Conservation (phyloP, 2,113 vertebrate genomes). For the Collichthys lucidus region DNA sequence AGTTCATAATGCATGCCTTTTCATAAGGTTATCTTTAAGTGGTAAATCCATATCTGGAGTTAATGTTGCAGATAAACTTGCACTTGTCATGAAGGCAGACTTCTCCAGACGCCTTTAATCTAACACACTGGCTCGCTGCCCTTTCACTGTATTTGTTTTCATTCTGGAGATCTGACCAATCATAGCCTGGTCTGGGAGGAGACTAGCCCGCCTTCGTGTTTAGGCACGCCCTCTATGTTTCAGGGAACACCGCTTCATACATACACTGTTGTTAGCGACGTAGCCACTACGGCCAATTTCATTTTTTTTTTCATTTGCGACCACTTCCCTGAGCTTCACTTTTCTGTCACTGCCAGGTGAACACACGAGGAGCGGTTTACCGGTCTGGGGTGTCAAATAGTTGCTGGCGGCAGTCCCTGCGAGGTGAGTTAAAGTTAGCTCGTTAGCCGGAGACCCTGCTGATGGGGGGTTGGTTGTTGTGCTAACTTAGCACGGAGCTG, state of each 20-base stretch:
- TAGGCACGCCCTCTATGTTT: constrained; percentile 76
- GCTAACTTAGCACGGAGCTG: constrained; percentile 67
- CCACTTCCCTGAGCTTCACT: constrained; percentile 40
- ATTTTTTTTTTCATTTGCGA: constrained; percentile 51
- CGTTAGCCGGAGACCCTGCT: constrained; percentile 59
- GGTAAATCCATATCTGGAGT: no score
- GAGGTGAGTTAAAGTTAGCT: constrained; percentile 79
- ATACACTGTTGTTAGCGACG: constrained; percentile 83
- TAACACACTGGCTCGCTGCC: constrained; percentile 20
- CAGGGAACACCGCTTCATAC: constrained; percentile 78
- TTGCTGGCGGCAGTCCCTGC: constrained; percentile 69
- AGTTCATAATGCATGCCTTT: no score
- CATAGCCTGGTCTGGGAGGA: constrained; percentile 50
- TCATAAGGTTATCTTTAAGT: no score
- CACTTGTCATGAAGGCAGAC: constrained; percentile 12
- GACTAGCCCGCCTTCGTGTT: constrained; percentile 57
- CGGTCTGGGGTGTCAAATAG: constrained; percentile 43
- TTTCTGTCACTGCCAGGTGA: constrained; percentile 22
- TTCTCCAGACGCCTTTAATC: constrained; percentile 31
- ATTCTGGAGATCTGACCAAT: constrained; percentile 72
- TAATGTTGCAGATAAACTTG: constrained; percentile 14
- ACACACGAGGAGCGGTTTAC: constrained; percentile 18
- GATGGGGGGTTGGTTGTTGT: constrained; percentile 77
- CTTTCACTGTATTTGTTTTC: constrained; percentile 75
- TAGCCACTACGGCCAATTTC: constrained; percentile 56